Percentiles rank a stretch among this genome's conserved stretches.
phyloP scores from a whole-genome alignment of 92 coral and sea anemone species.

The Porites rus region DNA sequence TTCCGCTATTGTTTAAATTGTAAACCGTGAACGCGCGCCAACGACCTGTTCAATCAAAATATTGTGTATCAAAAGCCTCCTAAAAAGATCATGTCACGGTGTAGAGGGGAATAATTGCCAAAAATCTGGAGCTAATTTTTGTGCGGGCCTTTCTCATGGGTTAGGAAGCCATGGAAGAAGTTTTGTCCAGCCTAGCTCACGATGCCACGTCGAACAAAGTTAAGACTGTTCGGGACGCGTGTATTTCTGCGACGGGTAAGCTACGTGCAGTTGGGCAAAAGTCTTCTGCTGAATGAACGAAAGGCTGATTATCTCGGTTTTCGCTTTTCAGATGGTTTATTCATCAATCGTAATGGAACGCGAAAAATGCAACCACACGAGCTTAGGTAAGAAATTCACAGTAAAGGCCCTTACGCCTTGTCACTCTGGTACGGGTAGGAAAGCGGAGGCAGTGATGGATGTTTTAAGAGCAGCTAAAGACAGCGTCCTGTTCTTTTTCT shows the following conservation, averaged over 20 bases:
- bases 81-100: slow-evolving; percentile 17
- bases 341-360: slow-evolving; percentile 86
- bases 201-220: slow-evolving; percentile 99
- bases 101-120: slow-evolving; percentile 2
- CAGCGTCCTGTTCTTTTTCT: slow-evolving; percentile 12
- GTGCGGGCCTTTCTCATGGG: slow-evolving; percentile 39
- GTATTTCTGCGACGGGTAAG: slow-evolving; percentile 95
- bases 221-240: slow-evolving; percentile 93
- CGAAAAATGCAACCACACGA: slow-evolving; percentile 87
- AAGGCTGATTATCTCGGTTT: slow-evolving; percentile 15
- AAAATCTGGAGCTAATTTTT: slow-evolving; percentile 2
- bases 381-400: slow-evolving; percentile 71
- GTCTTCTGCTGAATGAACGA: background rate
- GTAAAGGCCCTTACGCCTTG: slow-evolving; percentile 56
- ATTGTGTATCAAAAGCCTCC: slow-evolving; percentile 40
- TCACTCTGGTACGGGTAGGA: slow-evolving; percentile 63
- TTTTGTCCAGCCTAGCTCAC: slow-evolving; percentile 81
- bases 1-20: slow-evolving; percentile 70
- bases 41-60: slow-evolving; percentile 55
- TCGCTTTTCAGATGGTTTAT: slow-evolving; percentile 79
- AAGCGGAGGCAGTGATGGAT: slow-evolving; percentile 24
- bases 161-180: slow-evolving; percentile 86
- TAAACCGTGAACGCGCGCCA: slow-evolving; percentile 47
- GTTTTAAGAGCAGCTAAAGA: slow-evolving; percentile 30
- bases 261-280: slow-evolving; percentile 26